phyloP scores from a whole-genome alignment of 2,113 vertebrate genomes.

The Semnornis frantzii region DNA sequence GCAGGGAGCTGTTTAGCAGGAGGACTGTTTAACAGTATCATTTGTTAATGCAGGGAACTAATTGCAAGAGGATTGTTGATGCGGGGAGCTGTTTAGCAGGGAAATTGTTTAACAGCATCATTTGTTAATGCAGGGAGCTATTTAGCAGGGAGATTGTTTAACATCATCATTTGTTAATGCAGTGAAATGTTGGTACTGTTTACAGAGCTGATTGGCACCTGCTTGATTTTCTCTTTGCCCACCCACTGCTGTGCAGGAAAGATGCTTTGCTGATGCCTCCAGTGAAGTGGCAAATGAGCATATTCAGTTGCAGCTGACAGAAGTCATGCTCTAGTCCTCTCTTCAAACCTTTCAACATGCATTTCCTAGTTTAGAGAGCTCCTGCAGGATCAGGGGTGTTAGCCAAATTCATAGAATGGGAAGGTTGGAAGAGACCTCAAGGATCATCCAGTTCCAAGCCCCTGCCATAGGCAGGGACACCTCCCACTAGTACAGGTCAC shows the following conservation, averaged over 20 bases:
- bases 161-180: not conserved
- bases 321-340: not conserved
- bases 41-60: not conserved
- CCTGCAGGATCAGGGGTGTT: not conserved
- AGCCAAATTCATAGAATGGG: not conserved
- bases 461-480: too few relatives aligned
- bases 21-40: not conserved
- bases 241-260: not conserved
- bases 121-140: not conserved
- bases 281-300: not conserved
- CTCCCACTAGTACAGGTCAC: too few relatives aligned
- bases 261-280: not conserved
- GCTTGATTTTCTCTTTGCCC: not conserved
- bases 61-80: too few relatives aligned
- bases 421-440: too few relatives aligned
- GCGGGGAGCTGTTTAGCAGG: too few relatives aligned
- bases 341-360: not conserved
- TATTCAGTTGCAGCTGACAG: not conserved
- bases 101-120: too few relatives aligned
- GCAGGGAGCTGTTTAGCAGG: not conserved
- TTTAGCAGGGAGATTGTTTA: not conserved
- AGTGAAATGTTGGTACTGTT: not conserved
- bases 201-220: not conserved
- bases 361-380: not conserved
- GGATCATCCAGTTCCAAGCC: too few relatives aligned